These are phyloP conservation scores for Glaucopsyche alexis DNA, from an alignment of 2,888 invertebrate genomes.

Conservation along the genomic window DNA sequence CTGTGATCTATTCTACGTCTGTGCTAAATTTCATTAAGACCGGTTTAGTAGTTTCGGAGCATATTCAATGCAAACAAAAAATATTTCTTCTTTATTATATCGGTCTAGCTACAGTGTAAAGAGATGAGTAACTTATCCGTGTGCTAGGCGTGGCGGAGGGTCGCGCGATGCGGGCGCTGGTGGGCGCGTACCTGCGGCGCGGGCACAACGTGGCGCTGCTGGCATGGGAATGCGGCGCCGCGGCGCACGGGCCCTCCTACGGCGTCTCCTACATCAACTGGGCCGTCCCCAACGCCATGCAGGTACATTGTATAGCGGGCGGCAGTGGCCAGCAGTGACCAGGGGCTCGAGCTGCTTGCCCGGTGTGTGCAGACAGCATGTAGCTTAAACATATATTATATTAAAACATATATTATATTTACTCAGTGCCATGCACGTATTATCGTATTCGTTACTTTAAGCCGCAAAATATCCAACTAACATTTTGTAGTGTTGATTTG, in stretches of 20 bases:
- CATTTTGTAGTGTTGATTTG: background rate
- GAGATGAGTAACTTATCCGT: no score
- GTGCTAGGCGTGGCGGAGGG: constrained; percentile 58
- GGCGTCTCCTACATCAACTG: constrained; percentile 55
- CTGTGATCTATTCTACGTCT: no score
- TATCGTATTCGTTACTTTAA: no score
- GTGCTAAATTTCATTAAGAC: no score
- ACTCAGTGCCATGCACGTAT: no score
- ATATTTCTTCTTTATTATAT: constrained; percentile 37
- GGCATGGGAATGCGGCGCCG: constrained; percentile 65
- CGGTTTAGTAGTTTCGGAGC: no score
- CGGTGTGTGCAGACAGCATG: background rate
- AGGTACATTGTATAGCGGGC: constrained; percentile 45
- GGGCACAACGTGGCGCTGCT: constrained; percentile 62
- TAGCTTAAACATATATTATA: no score
- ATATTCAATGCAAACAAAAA: background rate
- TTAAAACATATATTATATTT: no score
- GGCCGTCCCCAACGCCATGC: constrained; percentile 66
- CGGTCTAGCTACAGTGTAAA: no score
- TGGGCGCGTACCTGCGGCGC: constrained; percentile 54
- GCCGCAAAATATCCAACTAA: background rate
- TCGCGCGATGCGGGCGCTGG: constrained; percentile 55
- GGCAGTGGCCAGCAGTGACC: no score
- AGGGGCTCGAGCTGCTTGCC: no score
- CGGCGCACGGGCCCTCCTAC: constrained; percentile 46